Evolutionary conservation across 2,888 invertebrate genomes (phyloP).

Genomic region (Crossocerus cetratus): DNA sequence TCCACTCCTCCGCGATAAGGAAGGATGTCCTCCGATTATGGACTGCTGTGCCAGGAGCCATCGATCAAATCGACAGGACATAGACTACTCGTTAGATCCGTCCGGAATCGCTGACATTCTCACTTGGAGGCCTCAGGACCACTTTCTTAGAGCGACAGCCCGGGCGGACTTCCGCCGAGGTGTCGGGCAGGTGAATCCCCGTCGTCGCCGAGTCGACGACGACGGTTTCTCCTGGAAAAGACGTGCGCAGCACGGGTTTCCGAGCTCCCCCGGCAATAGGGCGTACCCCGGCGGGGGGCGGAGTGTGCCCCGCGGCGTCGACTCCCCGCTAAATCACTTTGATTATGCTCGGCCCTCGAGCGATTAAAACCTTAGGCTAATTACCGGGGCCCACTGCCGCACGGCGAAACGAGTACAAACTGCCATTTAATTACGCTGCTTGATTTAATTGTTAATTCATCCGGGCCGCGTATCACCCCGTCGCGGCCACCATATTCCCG

Average conservation of each 20-base stretch:
- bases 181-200: conserved; percentile 55
- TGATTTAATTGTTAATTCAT: conserved; percentile 42
- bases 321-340: conserved; percentile 66
- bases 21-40: conserved; percentile 15
- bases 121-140: conserved; percentile 27
- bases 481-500: neutral
- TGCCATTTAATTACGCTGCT: conserved; percentile 48
- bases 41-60: conserved; percentile 30
- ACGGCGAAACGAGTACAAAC: conserved; percentile 26
- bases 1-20: conserved; percentile 41
- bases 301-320: conserved; percentile 60
- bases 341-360: conserved; percentile 56
- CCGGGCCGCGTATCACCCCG: conserved; percentile 6
- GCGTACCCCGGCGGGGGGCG: conserved; percentile 58
- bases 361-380: conserved; percentile 65
- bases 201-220: conserved; percentile 30
- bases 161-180: conserved; percentile 30
- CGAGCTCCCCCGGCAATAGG: conserved; percentile 38
- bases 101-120: conserved; percentile 54
- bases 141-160: conserved; percentile 28
- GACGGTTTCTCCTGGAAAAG: conserved; percentile 19
- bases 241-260: conserved; percentile 43
- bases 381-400: conserved; percentile 50
- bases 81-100: conserved; percentile 50
- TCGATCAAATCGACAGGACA: conserved; percentile 59